A percentile compares a stretch with the other conserved stretches of the same genome.
phyloP scores from a whole-genome alignment of 2,888 invertebrate species.

The Hirtodrosophila alboralis region DNA sequence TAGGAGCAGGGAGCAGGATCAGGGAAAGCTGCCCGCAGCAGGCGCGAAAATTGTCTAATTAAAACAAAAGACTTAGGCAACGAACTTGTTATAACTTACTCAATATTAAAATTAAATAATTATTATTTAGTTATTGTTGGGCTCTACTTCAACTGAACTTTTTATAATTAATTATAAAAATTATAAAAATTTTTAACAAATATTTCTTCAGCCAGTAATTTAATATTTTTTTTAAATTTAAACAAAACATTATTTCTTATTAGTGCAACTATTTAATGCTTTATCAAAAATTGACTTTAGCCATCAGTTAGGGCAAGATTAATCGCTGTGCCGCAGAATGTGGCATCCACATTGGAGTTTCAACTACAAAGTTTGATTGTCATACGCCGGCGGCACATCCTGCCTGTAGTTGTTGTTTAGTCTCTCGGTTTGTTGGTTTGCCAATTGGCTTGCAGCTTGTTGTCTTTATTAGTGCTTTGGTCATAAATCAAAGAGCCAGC shows the following conservation, averaged over 20 bases:
- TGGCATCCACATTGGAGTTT: slow-evolving; percentile 6
- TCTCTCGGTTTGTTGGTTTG: slow-evolving; percentile 15
- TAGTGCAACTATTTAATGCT: too few relatives aligned
- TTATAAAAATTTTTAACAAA: too few relatives aligned
- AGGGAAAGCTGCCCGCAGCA: not conserved
- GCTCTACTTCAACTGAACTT: too few relatives aligned
- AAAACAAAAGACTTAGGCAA: slow-evolving; percentile 62
- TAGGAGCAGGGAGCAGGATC: slow-evolving; percentile 2
- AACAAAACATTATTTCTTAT: too few relatives aligned
- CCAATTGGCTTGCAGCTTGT: slow-evolving; percentile 70
- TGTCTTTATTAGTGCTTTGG: slow-evolving; percentile 72
- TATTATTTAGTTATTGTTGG: too few relatives aligned
- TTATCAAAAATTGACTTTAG: too few relatives aligned
- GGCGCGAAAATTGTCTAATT: slow-evolving; percentile 44
- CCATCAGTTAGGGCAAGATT: not conserved
- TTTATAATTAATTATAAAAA: too few relatives aligned
- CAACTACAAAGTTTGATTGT: slow-evolving; percentile 40
- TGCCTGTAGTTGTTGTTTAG: slow-evolving; percentile 39
- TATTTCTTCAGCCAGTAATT: too few relatives aligned
- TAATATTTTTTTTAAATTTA: too few relatives aligned
- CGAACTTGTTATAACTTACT: too few relatives aligned
- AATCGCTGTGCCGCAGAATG: slow-evolving; percentile 2
- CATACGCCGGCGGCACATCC: slow-evolving; percentile 67
- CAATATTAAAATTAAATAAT: too few relatives aligned
- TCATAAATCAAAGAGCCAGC: slow-evolving; percentile 74